These are phyloP conservation scores for Oryctolagus cuniculus DNA, from an alignment of 2,113 vertebrate species.

Conservation along the genomic window DNA sequence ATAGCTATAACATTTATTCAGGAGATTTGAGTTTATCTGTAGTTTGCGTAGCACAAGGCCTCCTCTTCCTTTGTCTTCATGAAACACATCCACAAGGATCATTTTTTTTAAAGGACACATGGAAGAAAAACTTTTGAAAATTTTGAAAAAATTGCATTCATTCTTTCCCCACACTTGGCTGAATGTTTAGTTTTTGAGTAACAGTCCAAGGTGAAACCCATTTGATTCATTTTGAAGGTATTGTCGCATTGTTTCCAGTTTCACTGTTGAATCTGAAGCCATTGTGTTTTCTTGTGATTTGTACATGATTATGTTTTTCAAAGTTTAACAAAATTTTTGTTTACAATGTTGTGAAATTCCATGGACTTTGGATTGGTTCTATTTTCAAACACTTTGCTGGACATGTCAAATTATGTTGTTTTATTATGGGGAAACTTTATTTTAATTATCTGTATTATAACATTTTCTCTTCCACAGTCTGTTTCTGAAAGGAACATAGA, in stretches of 20 bases:
- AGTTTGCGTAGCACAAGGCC: not conserved
- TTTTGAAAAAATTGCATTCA: not conserved
- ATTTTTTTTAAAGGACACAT: not conserved
- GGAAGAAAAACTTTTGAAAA: not conserved
- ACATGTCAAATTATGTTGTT: not conserved
- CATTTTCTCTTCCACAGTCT: not conserved
- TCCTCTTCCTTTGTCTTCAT: not conserved
- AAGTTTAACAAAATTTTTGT: not conserved
- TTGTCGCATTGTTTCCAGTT: not conserved
- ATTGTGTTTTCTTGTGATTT: not conserved
- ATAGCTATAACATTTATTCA: not conserved
- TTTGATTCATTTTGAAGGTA: not conserved
- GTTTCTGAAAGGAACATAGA: not conserved
- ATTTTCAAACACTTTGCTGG: not conserved
- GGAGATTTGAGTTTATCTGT: not conserved
- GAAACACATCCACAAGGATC: rapidly evolving
- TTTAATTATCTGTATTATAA: not conserved
- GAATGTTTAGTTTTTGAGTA: not conserved
- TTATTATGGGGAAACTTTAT: not conserved
- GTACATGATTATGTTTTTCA: not conserved
- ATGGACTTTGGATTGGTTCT: not conserved
- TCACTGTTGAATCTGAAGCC: not conserved
- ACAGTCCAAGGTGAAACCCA: not conserved
- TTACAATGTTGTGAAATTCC: not conserved
- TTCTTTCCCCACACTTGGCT: not conserved